Percentiles rank a stretch among this genome's conserved stretches.
phyloP scores from a whole-genome alignment of 1,140 invertebrate species.

The Anastatus disparis region DNA sequence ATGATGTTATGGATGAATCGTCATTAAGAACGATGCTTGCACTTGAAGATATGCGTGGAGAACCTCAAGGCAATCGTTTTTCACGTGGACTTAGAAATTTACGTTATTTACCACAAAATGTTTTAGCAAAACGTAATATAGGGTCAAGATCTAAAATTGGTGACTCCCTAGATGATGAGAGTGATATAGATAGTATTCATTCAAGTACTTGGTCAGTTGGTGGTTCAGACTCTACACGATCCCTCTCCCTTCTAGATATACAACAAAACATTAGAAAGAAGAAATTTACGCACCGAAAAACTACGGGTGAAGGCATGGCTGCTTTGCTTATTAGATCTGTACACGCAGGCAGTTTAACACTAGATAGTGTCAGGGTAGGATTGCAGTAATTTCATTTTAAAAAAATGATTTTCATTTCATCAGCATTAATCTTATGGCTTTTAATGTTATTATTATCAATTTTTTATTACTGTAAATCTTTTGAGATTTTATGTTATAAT shows the following conservation, averaged over 20 bases:
- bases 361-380: slow-evolving; percentile 67
- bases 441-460: too few relatives aligned
- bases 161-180: slow-evolving; percentile 60
- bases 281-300: slow-evolving; percentile 68
- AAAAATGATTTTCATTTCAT: too few relatives aligned
- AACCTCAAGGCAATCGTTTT: slow-evolving; percentile 63
- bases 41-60: slow-evolving; percentile 70
- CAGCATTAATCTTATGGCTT: too few relatives aligned
- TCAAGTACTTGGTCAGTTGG: slow-evolving; percentile 52
- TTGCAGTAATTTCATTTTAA: too few relatives aligned
- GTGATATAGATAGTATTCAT: slow-evolving; percentile 48
- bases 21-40: slow-evolving; percentile 65
- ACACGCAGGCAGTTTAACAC: slow-evolving; percentile 65
- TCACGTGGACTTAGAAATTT: slow-evolving; percentile 68
- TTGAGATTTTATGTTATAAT: too few relatives aligned
- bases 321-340: slow-evolving; percentile 74
- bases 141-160: slow-evolving; percentile 62
- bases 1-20: slow-evolving; percentile 55
- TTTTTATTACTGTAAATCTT: too few relatives aligned
- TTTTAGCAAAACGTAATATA: slow-evolving; percentile 64
- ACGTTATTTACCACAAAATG: slow-evolving; percentile 68
- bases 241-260: slow-evolving; percentile 44
- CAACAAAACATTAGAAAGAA: slow-evolving; percentile 54
- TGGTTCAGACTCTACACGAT: slow-evolving; percentile 48
- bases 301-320: slow-evolving; percentile 70